Evolutionary conservation across 1,140 invertebrate species (phyloP).

Genomic region (Drosophila novamexicana): DNA sequence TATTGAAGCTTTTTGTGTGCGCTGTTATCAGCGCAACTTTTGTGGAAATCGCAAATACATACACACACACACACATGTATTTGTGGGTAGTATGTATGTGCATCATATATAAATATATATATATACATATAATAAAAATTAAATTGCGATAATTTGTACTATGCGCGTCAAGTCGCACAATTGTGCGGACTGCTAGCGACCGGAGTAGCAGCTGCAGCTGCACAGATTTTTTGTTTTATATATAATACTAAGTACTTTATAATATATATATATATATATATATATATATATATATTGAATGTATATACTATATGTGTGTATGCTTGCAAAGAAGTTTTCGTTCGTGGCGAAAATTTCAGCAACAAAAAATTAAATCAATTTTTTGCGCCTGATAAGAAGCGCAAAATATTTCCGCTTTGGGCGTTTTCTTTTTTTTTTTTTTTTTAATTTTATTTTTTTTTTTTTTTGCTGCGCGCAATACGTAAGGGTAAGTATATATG

Average conservation of each 20-base stretch:
- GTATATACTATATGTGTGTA: background rate
- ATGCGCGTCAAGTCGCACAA: constrained; percentile 43
- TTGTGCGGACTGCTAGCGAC: constrained; percentile 27
- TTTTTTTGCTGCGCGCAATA: constrained; percentile 20
- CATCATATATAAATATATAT: constrained; percentile 16
- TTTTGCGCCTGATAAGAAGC: constrained; percentile 76
- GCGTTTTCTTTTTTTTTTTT: constrained; percentile 54
- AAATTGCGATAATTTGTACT: constrained; percentile 78
- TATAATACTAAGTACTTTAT: background rate
- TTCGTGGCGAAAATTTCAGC: constrained; percentile 67
- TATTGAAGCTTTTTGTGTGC: constrained; percentile 12
- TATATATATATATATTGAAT: constrained; percentile 19
- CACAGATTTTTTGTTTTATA: constrained; percentile 22
- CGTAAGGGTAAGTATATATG: background rate
- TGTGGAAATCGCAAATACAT: constrained; percentile 35
- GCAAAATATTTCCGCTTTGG: constrained; percentile 79
- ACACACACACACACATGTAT: constrained; percentile 3
- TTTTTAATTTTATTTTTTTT: constrained; percentile 25
- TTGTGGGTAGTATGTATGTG: constrained; percentile 6
- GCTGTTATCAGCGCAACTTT: constrained; percentile 60
- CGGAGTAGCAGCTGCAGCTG: constrained; percentile 34
- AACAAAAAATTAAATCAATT: constrained; percentile 73
- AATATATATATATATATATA: constrained; percentile 6
- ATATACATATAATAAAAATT: constrained; percentile 37
- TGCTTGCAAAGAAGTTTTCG: constrained; percentile 23